Percentiles rank a stretch among this genome's conserved stretches.
phyloP scores from a whole-genome alignment of 1,140 invertebrate species.

The Solen grandis region DNA sequence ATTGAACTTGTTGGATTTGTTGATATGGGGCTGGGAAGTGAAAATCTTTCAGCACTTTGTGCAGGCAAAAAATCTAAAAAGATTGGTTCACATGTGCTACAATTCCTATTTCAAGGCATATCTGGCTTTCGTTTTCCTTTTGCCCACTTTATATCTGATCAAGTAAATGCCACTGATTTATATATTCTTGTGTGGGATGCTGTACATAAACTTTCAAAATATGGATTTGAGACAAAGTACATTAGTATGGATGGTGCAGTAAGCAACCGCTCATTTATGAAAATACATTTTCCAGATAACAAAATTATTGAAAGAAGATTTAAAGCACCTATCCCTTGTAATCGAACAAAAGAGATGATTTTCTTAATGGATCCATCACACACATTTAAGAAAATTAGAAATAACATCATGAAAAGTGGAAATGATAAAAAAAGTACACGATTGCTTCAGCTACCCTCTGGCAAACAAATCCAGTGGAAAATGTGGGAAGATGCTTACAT shows the following conservation, averaged over 20 bases:
- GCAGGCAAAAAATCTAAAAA: no score
- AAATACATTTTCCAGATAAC: slow-evolving; percentile 6
- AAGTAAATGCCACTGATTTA: slow-evolving; percentile 42
- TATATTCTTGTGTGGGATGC: slow-evolving; percentile 42
- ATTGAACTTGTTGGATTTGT: no score
- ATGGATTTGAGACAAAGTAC: slow-evolving; percentile 27
- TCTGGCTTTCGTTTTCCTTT: slow-evolving; percentile 57
- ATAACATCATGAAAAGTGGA: no score
- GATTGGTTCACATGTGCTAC: background rate
- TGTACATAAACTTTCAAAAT: slow-evolving; percentile 19
- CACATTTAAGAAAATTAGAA: slow-evolving; percentile 4
- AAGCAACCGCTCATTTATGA: no score
- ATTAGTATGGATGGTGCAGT: slow-evolving; percentile 35
- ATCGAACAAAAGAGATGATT: slow-evolving; percentile 7
- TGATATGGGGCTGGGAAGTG: background rate
- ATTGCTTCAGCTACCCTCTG: background rate
- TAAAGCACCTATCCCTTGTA: background rate
- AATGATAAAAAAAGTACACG: background rate
- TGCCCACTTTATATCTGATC: no score
- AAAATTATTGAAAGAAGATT: background rate
- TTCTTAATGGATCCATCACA: slow-evolving; percentile 19
- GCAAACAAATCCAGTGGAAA: background rate
- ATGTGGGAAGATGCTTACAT: background rate
- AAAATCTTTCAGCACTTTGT: no score
- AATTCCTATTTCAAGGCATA: slow-evolving; percentile 50